Evolutionary conservation across 2,797 vertebrate species (phyloP).

Genomic region (Sarcoramphus papa): DNA sequence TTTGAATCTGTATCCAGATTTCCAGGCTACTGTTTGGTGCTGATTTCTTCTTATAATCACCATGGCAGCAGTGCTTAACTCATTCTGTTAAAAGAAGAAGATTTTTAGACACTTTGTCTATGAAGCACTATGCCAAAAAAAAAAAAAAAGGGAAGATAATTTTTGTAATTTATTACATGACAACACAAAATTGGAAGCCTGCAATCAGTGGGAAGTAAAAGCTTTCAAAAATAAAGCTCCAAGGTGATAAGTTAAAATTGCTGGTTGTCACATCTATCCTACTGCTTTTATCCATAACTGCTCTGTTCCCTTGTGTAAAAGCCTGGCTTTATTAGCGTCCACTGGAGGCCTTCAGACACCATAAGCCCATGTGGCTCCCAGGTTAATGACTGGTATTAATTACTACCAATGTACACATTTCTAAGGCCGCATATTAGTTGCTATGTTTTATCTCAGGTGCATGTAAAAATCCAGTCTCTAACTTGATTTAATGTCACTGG

Average conservation of each 20-base stretch:
- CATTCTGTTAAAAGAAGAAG: background rate
- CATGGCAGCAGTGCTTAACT: slow-evolving; percentile 45
- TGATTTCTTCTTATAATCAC: slow-evolving; percentile 15
- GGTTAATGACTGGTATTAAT: slow-evolving; percentile 41
- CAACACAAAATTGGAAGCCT: slow-evolving; percentile 57
- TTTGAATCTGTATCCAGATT: background rate
- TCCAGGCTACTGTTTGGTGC: background rate
- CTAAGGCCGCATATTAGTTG: background rate
- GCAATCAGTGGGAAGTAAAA: slow-evolving; percentile 62
- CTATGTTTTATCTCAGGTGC: background rate
- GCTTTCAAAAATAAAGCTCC: slow-evolving; percentile 55
- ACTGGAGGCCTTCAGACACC: background rate
- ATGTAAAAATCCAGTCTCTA: background rate
- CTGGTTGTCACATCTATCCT: slow-evolving; percentile 42
- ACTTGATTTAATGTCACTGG: background rate
- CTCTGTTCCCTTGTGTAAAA: slow-evolving; percentile 26
- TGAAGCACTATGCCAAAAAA: background rate
- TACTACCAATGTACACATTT: background rate
- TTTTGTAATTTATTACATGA: slow-evolving; percentile 45
- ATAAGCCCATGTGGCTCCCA: background rate
- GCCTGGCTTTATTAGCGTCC: background rate
- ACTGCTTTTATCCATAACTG: slow-evolving; percentile 40
- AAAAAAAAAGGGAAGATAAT: background rate
- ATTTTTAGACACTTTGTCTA: background rate
- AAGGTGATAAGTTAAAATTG: slow-evolving; percentile 59